Base-by-base conservation (phyloP, 2,888 invertebrate species). In the Ennomos quercinarius region DNA sequence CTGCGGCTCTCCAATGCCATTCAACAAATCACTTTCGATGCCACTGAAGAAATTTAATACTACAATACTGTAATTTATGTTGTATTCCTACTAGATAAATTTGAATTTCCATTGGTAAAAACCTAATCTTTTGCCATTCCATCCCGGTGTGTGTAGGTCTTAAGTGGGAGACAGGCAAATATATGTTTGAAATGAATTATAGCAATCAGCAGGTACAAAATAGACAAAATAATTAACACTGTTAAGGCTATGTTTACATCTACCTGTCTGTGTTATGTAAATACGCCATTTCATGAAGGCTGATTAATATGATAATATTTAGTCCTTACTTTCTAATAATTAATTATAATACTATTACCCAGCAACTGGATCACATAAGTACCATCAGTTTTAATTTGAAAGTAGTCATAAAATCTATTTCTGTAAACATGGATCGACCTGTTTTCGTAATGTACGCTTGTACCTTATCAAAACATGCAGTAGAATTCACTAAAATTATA, bases 231-330 rank as follows among this genome's bases (percentile, higher is more conserved):
- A 43, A 34, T n/a, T 27, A 10, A 42, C 27, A 34, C 34, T 10
- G 8, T 11, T 34, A 10, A 8, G 12, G 8, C n/a, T 37, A 8
- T 49, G 51, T 51, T 51, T 51, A 36, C 48, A 52, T 39, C 41
- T 34, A 46, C 47, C 40, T 45, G 47, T 37, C 37, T 55, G 41
- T 61, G 61, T 67, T 67, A 61, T 64, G 63, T 52, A 61, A 67
- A 65, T 57, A 63, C 38, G 39, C 12, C 38, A 37, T 37, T 42
- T 12, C 45, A 44, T 47, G 51, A 41, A 49, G 42, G 43, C 40
- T 47, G 10, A 47, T n/a, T 40, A 42, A 38, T 38, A 54, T 44
- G 36, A 53, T 42, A 48, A 54, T 59, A 60, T 35, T 41, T 40
- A 47, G 10, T 45, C 0, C 9, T 11, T 40, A n/a, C 38, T 17